phyloP scores from a whole-genome alignment of 2,113 vertebrate species.

The Artemisiospiza belli region DNA sequence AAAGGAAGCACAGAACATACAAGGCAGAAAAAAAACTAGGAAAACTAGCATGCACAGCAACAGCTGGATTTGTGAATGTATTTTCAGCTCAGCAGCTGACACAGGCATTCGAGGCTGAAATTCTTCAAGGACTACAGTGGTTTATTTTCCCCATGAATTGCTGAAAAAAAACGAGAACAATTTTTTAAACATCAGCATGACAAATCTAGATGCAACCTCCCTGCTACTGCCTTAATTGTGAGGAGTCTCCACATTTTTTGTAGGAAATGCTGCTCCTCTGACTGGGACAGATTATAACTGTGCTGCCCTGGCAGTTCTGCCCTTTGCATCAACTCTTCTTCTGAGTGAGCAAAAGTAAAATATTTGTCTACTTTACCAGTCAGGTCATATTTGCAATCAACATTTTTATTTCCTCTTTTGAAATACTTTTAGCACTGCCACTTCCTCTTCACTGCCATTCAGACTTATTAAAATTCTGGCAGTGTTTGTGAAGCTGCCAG shows the following conservation, averaged over 20 bases:
- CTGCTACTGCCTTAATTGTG: neutral
- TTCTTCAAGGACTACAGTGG: neutral
- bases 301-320: neutral
- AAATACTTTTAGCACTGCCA: neutral
- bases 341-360: slow-evolving; percentile 6
- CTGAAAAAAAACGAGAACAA: neutral
- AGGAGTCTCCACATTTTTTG: neutral
- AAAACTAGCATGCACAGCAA: neutral
- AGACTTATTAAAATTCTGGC: neutral
- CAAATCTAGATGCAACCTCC: neutral
- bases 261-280: neutral
- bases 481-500: neutral
- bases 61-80: neutral
- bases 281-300: neutral
- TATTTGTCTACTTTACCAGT: neutral
- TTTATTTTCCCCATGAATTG: neutral
- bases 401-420: neutral
- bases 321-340: neutral
- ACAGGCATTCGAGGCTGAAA: neutral
- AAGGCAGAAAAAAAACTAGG: neutral
- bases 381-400: neutral
- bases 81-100: neutral
- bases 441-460: neutral
- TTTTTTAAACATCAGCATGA: neutral
- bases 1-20: neutral